Evolutionary conservation across 1,140 invertebrate genomes (phyloP).

Genomic region (Cryptotermes secundus): DNA sequence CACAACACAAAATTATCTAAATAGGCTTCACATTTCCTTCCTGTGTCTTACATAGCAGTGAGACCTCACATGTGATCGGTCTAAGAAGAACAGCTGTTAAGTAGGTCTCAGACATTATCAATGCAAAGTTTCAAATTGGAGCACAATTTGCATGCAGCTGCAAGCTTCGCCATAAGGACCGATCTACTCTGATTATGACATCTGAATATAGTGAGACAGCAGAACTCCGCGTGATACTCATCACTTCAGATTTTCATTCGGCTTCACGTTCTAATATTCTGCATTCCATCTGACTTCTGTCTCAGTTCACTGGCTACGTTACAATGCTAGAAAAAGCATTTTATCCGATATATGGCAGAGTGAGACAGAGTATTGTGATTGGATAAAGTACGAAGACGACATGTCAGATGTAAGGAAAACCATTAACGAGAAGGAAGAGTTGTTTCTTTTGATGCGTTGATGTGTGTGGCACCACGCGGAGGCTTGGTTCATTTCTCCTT

Average conservation of each 20-base stretch:
- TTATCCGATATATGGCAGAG: neutral
- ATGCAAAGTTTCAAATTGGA: too few species aligned
- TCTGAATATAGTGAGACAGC: neutral
- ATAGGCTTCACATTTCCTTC: too few species aligned
- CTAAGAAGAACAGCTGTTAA: too few species aligned
- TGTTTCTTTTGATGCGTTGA: neutral
- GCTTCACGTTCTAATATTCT: neutral
- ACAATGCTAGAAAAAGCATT: neutral
- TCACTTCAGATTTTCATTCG: neutral
- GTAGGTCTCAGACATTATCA: too few species aligned
- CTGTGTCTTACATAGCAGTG: too few species aligned
- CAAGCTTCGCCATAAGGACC: too few species aligned
- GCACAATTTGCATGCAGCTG: too few species aligned
- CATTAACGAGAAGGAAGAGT: neutral
- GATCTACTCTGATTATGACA: neutral
- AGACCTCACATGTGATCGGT: too few species aligned
- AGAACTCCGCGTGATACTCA: too few species aligned
- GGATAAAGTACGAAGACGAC: neutral
- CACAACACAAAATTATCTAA: too few species aligned
- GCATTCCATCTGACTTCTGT: neutral
- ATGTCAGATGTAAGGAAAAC: neutral
- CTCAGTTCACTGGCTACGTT: neutral
- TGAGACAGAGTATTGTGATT: neutral
- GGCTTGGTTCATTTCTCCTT: neutral
- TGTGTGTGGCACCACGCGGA: neutral